A percentile compares a stretch with the other conserved stretches of the same genome.
These are phyloP conservation scores for Eretmochelys imbricata DNA, from an alignment of 2,113 vertebrate genomes.

Conservation along the genomic window DNA sequence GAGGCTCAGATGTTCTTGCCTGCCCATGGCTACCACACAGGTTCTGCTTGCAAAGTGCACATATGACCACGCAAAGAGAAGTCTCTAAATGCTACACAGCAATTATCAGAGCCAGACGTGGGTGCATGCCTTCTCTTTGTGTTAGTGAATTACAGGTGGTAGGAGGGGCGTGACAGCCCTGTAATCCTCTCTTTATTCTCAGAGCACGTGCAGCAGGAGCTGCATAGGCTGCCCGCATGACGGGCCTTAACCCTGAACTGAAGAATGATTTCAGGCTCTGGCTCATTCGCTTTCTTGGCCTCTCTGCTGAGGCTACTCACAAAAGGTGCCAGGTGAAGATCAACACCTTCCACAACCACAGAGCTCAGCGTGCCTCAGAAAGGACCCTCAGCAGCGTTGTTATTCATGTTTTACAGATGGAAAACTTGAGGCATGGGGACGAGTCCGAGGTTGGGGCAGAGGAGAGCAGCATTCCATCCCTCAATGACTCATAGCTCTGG, in stretches of 20 bases:
- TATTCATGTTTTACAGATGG: not conserved
- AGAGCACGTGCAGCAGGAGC: not conserved
- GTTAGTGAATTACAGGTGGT: accelerated
- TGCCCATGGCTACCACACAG: accelerated
- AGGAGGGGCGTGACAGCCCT: not conserved
- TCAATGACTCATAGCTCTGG: not conserved
- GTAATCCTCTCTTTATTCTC: not conserved
- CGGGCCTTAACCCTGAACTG: not conserved
- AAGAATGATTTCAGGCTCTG: not conserved
- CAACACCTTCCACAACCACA: not conserved
- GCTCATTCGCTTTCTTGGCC: not conserved
- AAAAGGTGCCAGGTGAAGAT: accelerated
- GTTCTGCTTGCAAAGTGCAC: not conserved
- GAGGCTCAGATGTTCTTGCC: not conserved
- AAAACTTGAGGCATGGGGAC: not conserved
- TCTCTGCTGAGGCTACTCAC: not conserved
- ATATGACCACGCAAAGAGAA: not conserved
- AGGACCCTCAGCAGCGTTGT: too few relatives aligned
- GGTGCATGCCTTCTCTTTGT: not conserved
- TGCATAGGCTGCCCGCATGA: not conserved
- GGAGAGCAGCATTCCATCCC: not conserved
- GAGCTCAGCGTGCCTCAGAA: not conserved
- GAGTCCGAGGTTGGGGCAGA: not conserved
- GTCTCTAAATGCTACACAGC: not conserved
- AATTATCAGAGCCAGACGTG: accelerated